Conservation (phyloP, 1,140 invertebrate species). For the Caenorhabditis latens region DNA sequence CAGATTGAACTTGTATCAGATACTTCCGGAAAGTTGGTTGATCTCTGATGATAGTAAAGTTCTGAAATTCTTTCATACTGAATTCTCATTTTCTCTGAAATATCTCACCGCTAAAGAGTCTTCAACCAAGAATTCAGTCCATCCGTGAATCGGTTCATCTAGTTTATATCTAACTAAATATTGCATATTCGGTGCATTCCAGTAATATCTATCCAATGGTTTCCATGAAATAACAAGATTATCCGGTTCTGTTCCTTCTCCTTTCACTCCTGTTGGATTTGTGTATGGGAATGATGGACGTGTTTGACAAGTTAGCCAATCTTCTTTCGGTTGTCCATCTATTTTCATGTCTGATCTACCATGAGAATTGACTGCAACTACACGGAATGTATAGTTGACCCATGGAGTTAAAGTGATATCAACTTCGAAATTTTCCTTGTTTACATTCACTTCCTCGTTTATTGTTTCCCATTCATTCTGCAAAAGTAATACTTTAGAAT, state of each 20-base stretch:
- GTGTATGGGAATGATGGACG: constrained; percentile 70
- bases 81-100: neutral
- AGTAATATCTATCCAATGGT: constrained; percentile 92
- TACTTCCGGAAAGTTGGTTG: constrained; percentile 92
- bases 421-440: constrained; percentile 69
- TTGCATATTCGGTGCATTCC: constrained; percentile 92
- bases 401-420: constrained; percentile 75
- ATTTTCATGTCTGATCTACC: constrained; percentile 87
- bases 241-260: constrained; percentile 63
- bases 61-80: constrained; percentile 65
- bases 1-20: constrained; percentile 90
- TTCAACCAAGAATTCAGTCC: constrained; percentile 82
- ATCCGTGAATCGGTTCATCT: constrained; percentile 82
- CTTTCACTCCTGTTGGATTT: constrained; percentile 66
- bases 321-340: constrained; percentile 40
- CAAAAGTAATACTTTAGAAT: neutral
- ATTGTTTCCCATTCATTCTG: constrained; percentile 86
- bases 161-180: constrained; percentile 90
- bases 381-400: constrained; percentile 94
- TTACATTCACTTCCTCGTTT: constrained; percentile 79
- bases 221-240: constrained; percentile 82
- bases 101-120: constrained; percentile 79
- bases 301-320: constrained; percentile 62
- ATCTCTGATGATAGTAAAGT: constrained; percentile 82
- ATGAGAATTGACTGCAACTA: constrained; percentile 92